Base-by-base conservation (phyloP, 2,113 vertebrate species). In the Syrmaticus mikado region DNA sequence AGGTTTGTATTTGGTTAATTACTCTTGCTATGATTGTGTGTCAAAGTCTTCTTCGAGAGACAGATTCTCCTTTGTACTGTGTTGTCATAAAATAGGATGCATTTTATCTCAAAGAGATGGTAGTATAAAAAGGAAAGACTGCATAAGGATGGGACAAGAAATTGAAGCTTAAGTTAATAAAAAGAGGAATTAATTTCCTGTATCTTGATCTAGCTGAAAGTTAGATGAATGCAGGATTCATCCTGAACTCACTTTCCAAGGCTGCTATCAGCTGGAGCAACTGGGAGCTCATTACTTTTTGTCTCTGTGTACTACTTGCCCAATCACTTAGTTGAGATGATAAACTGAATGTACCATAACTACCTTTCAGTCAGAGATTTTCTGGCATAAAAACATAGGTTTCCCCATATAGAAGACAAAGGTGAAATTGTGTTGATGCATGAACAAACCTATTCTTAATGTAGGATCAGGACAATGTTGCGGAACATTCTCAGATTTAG, bases 41-140 rank as follows among this genome's bases (percentile, higher is more conserved):
- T 7, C 9, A 53, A 60, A 7, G 2, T 55, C 18, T 15, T 50
- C n/a, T 41, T 13, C 13, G 66, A 70, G 32, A 64, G 0, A 34
- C 43, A 70, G 27, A 62, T 64, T 88, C 13, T 57, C 80, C 45
- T 21, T 58, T 20, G 30, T 52, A 20, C 8, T 50, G 1, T 62
- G 18, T 55, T 60, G 71, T 45, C 27, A 48, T 43, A 40, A 2
- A 64, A 11, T 45, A 58, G 45, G 25, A 40, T 41, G 9, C 25
- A 70, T 14, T 89, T 50, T 75, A 22, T 45, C 17, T 82, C 27
- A 25, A 74, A 82, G 18, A 87, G 10, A 6, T 45, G 4, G 18
- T 28, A 9, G 0, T 19, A 58, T 57, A 67, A 92, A 77, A 7
- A 64, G 20, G 36, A 32, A 41, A 30, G 9, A 52, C 14, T 64